Evolutionary conservation across 2,113 vertebrate genomes (phyloP).

Genomic region (Aramus guarauna): DNA sequence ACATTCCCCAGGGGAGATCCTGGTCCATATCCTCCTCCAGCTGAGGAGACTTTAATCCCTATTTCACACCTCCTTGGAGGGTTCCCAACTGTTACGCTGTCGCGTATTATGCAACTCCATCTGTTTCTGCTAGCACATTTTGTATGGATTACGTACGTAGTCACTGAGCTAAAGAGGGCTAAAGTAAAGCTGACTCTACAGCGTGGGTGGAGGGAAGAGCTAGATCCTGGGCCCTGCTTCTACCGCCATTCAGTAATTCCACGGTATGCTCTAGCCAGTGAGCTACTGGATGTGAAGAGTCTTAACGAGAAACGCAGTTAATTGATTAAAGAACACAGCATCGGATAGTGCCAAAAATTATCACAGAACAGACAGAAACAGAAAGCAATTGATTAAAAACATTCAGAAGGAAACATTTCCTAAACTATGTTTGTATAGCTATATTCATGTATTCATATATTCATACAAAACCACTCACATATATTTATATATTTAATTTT

Average conservation of each 20-base stretch:
- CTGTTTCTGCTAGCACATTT: background rate
- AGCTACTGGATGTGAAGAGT: background rate
- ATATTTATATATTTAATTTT: background rate
- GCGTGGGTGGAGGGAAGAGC: background rate
- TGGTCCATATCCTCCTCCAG: background rate
- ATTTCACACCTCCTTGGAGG: background rate
- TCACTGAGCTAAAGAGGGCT: background rate
- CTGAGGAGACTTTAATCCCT: background rate
- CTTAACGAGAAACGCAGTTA: background rate
- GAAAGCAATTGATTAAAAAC: background rate
- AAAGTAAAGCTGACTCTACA: background rate
- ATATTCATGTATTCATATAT: background rate
- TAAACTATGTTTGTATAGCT: background rate
- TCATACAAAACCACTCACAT: background rate
- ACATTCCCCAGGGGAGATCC: background rate
- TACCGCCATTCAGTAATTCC: background rate
- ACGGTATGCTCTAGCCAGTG: background rate
- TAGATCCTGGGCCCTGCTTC: background rate
- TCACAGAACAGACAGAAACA: background rate
- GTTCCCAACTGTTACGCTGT: background rate
- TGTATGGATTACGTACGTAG: fast-evolving
- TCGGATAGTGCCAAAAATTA: background rate
- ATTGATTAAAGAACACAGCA: background rate
- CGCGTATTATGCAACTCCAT: background rate
- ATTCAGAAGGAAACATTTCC: background rate